Conservation (phyloP, 1,140 invertebrate genomes). For the Oscheius sp. region DNA sequence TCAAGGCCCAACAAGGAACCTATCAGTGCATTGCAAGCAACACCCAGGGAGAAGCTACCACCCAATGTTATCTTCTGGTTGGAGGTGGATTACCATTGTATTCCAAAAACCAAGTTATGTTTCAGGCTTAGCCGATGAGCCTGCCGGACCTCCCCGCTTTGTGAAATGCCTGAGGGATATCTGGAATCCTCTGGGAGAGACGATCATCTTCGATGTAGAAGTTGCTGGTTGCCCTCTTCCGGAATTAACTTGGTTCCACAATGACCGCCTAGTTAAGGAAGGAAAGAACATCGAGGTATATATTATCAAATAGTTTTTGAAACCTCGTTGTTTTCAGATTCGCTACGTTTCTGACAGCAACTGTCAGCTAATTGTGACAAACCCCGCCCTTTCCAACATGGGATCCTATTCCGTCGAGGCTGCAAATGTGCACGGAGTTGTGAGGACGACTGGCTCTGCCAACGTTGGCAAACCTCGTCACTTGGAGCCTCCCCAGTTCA, state of each 20-base stretch:
- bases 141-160: conserved; percentile 50
- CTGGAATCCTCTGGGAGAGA: conserved; percentile 44
- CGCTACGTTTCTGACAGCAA: conserved; percentile 29
- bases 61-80: conserved; percentile 47
- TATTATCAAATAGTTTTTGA: conserved; percentile 15
- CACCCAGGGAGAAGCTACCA: conserved; percentile 34
- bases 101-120: not conserved
- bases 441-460: conserved; percentile 44
- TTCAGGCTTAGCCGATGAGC: conserved; percentile 28
- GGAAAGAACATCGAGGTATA: conserved; percentile 33
- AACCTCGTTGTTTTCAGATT: conserved; percentile 25
- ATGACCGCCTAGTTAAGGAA: conserved; percentile 43
- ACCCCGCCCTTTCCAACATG: conserved; percentile 32
- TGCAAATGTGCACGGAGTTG: conserved; percentile 48
- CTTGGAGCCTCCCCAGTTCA: conserved; percentile 27
- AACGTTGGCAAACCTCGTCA: conserved; percentile 45
- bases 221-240: conserved; percentile 45
- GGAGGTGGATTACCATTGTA: conserved; percentile 33
- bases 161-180: conserved; percentile 48
- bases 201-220: conserved; percentile 44
- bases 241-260: conserved; percentile 48
- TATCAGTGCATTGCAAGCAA: conserved; percentile 52
- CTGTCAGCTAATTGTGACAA: conserved; percentile 29
- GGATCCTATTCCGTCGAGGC: conserved; percentile 49
- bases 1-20: conserved; percentile 46